Percentiles rank a stretch among this genome's conserved stretches.
phyloP scores from a whole-genome alignment of 2,797 vertebrate genomes.

The Trachops cirrhosus region DNA sequence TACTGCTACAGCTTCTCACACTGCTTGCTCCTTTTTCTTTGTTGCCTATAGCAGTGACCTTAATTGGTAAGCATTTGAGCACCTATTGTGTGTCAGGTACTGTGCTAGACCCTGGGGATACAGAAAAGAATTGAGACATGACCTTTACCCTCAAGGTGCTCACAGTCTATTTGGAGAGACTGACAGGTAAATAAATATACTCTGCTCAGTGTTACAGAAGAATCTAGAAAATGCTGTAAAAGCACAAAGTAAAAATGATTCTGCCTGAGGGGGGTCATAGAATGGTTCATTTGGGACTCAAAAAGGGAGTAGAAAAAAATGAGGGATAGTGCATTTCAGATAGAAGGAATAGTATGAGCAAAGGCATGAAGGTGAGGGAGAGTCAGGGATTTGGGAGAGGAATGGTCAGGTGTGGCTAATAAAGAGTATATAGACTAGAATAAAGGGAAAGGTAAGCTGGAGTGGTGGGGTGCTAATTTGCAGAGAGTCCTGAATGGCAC shows the following conservation, averaged over 20 bases:
- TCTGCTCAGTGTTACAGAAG: conserved; percentile 10
- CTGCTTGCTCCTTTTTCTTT: conserved; percentile 22
- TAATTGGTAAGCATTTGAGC: conserved; percentile 55
- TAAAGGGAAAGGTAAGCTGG: background rate
- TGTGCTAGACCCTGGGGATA: conserved; percentile 64
- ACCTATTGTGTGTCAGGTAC: conserved; percentile 62
- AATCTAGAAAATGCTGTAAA: conserved; percentile 5
- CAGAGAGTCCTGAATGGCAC: background rate
- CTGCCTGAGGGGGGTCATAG: background rate
- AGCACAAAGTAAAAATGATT: background rate
- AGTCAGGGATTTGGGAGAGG: background rate
- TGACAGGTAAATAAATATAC: conserved; percentile 62
- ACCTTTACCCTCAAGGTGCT: conserved; percentile 64
- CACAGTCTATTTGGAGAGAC: conserved; percentile 61
- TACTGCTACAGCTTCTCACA: conserved; percentile 19
- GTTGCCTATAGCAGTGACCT: conserved; percentile 57
- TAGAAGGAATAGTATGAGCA: background rate
- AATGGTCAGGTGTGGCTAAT: background rate
- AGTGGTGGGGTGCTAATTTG: background rate
- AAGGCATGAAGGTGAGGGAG: background rate
- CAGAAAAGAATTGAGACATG: conserved; percentile 65
- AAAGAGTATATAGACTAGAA: background rate
- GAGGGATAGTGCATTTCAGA: background rate
- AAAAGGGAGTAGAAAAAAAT: background rate
- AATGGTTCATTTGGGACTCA: background rate